Base-by-base conservation (phyloP, 2,113 vertebrate genomes). In the Vireo altiloquus region DNA sequence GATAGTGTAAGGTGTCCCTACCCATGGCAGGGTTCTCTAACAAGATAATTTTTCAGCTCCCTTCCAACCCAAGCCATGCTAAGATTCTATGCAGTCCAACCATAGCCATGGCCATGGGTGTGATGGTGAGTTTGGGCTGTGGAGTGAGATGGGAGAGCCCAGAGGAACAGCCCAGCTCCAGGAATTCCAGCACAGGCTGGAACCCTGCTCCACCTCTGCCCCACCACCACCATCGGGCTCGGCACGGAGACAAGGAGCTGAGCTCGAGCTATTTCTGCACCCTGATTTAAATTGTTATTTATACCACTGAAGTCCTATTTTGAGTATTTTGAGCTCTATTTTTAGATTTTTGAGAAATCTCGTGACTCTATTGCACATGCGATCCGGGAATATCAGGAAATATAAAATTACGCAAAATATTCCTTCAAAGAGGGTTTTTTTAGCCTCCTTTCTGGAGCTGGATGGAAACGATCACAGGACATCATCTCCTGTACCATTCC, bases 101-200 rank as follows among this genome's bases (percentile, higher is more conserved):
- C 40, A 1, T 0, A 28, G 9, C 18, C 8, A 1, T 2, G n/a
- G 11, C 18, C 8, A 3, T 0, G 2, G 28, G 13, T 50, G 11
- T 10, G 3, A 6, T 0, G 1, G 27, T 1, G 14, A 65, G 19
- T 2, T 27, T 8, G 16, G 2, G 7, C 21, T 28, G 19, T 5
- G 4, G 19, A 17, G 17, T 0, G 0, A n/a, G 49, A 5, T 15
- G 3, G 4, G 17, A 37, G 25, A 87, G 28, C 27, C 44, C 56
- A 30, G 25, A 37, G 65, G 13, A 65, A 18, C 25, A 18, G 20
- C 12, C 13, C 0, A 5, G 22, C 4, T 28, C 7, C 1, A 28
- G n/a, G 14, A 5, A 5, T 5, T 54, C 2, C 40, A 25, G 5
- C 0, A 0, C 16, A n/a, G 50, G 23, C 33, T 74, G 35, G 44